Base-by-base conservation (phyloP, 2,113 vertebrate genomes). In the Antigone vipio region DNA sequence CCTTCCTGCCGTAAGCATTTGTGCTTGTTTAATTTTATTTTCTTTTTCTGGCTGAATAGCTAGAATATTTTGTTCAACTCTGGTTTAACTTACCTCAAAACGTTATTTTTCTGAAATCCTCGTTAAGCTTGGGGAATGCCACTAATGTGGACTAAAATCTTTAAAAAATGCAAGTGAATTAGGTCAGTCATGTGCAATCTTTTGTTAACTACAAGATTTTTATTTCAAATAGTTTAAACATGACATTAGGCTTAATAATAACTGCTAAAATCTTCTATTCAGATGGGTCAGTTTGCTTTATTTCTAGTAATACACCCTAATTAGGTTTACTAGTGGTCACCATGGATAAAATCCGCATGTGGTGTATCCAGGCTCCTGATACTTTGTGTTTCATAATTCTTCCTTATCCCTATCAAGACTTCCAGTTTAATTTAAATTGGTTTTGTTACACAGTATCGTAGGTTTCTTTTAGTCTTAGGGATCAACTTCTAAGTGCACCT, bases 151-250 rank as follows among this genome's bases (percentile, higher is more conserved):
- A 63, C 95, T 77, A 92, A 97, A 95, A 94, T 84, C 94, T 95
- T 93, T 35, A 18, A 84, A 93, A 95, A 96, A 88, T 88, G 72
- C 76, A 77, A 63, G 73, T 92, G 85, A 96, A 91, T 94, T 95
- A 95, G 85, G 95, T 96, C 85, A 95, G 49, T 94, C 53, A 78
- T 40, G 42, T 94, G 89, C 93, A 93, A 38, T 82, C 75, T 94
- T 95, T 94, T 95, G 73, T 92, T 96, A 93, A 62, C 5, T 19
- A 12, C 64, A 13, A 63, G 38, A 38, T 83, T 97, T 97, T 97
- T 94, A 87, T 97, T 96, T 95, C 64, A 80, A 16, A 63, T 95
- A 88, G 52, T 95, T 96, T 92, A 77, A 85, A 69, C 52, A 58
- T 92, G 66, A 92, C 53, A 80, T 85, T 88, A 52, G 76, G 40